Percentiles rank a stretch among this genome's conserved stretches.
These are phyloP conservation scores for Cephalotes varians DNA, from an alignment of 2,888 invertebrate species.

Conservation along the genomic window DNA sequence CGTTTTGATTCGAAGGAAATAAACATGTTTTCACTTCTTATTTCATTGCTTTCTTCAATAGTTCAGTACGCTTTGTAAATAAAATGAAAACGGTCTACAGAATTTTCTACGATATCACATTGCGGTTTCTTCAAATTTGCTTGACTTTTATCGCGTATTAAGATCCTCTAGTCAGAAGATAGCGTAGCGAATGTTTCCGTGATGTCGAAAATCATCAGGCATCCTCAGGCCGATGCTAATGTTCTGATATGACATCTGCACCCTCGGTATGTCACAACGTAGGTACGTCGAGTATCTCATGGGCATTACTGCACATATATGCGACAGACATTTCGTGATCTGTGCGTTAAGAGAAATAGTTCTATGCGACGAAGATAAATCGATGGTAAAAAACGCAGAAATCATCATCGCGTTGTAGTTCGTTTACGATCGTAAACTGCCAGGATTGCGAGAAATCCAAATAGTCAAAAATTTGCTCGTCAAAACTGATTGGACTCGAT, in stretches of 20 bases:
- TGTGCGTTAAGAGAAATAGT: constrained; percentile 29
- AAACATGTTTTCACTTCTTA: background rate
- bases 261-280: constrained; percentile 61
- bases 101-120: background rate
- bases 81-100: background rate
- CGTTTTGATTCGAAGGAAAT: too few species aligned
- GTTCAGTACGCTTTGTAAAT: background rate
- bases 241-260: constrained; percentile 73
- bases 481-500: background rate
- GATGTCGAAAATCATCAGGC: constrained; percentile 71
- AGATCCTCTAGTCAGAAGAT: constrained; percentile 46
- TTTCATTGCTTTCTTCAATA: background rate
- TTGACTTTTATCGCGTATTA: constrained; percentile 17
- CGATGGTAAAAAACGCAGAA: constrained; percentile 11
- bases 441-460: background rate
- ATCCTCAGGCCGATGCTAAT: constrained; percentile 71
- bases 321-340: constrained; percentile 62
- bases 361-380: constrained; percentile 16
- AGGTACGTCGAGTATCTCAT: constrained; percentile 66
- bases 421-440: background rate
- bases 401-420: background rate
- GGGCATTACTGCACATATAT: constrained; percentile 66
- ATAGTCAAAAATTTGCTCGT: background rate
- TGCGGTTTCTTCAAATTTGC: background rate
- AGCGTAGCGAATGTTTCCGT: constrained; percentile 61